These are phyloP conservation scores for Gastrophysa polygoni DNA, from an alignment of 2,888 invertebrate species.

Conservation along the genomic window DNA sequence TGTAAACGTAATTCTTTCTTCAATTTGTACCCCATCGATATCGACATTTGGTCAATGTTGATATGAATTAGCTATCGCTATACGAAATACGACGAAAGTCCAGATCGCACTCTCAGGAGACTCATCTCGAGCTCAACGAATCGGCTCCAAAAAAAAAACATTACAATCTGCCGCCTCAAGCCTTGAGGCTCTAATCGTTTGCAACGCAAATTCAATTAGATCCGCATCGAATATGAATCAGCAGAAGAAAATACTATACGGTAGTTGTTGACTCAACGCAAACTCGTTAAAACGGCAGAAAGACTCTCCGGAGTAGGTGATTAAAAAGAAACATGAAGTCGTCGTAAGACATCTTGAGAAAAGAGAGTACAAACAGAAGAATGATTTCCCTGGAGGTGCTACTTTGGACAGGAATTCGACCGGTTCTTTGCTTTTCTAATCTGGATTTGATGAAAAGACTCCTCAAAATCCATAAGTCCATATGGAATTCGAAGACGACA, in stretches of 20 bases:
- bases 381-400: conserved; percentile 12
- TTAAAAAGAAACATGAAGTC: conserved; percentile 11
- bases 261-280: conserved; percentile 15
- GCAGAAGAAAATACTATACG: conserved; percentile 19
- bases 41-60: not conserved
- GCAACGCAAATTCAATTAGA: conserved; percentile 28
- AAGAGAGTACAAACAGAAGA: conserved; percentile 7
- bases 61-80: conserved; percentile 3
- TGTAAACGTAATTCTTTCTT: not conserved
- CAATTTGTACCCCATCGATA: not conserved
- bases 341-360: not conserved
- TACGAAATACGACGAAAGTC: conserved; percentile 7
- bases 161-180: no score
- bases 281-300: conserved; percentile 13
- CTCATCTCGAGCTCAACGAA: conserved; percentile 6
- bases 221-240: conserved; percentile 29
- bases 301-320: not conserved
- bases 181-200: conserved; percentile 21
- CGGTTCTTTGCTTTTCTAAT: not conserved
- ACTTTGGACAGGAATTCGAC: not conserved
- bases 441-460: not conserved
- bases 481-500: not conserved
- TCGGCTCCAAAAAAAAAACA: conserved; percentile 19
- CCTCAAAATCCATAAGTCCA: not conserved
- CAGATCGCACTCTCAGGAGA: conserved; percentile 22